A percentile compares a stretch with the other conserved stretches of the same genome.
phyloP scores from a whole-genome alignment of 2,888 invertebrate genomes.

The Polydesmus complanatus region DNA sequence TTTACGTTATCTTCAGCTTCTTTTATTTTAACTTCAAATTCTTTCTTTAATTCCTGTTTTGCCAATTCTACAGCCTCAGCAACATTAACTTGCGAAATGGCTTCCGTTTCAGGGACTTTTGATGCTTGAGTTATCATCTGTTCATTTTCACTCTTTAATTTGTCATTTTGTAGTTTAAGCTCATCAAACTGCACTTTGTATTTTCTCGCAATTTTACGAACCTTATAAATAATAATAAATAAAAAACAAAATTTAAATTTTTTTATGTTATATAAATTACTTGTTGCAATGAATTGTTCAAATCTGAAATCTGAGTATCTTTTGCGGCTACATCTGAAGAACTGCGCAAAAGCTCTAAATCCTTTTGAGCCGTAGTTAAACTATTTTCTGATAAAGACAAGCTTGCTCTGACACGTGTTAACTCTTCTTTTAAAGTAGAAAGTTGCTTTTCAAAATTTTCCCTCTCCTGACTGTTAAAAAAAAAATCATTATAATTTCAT shows the following conservation, averaged over 20 bases:
- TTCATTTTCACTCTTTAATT: constrained; percentile 17
- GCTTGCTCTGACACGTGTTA: constrained; percentile 17
- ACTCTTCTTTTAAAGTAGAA: constrained; percentile 26
- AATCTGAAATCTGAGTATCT: constrained; percentile 51
- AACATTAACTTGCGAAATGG: background rate
- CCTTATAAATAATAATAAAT: constrained; percentile 23
- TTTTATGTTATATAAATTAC: constrained; percentile 21
- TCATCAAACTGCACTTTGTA: constrained; percentile 78
- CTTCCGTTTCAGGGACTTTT: background rate
- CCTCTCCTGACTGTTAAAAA: constrained; percentile 26
- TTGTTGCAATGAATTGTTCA: constrained; percentile 41
- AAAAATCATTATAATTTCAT: background rate
- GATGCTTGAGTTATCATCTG: constrained; percentile 32
- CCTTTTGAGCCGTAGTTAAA: constrained; percentile 42
- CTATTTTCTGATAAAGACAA: constrained; percentile 41
- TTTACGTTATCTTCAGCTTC: constrained; percentile 25
- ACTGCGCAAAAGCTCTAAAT: constrained; percentile 14
- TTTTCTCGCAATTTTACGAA: constrained; percentile 76
- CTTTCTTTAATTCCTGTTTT: constrained; percentile 21
- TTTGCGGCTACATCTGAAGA: constrained; percentile 35
- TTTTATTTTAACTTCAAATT: constrained; percentile 36
- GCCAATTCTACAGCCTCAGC: constrained; percentile 27
- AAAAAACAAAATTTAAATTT: constrained; percentile 4
- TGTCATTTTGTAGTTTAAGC: constrained; percentile 22
- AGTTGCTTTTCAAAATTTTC: constrained; percentile 41